Percentiles rank a stretch among this genome's conserved stretches.
These are phyloP conservation scores for Hirundo rustica DNA, from an alignment of 2,797 vertebrate species.

Conservation along the genomic window DNA sequence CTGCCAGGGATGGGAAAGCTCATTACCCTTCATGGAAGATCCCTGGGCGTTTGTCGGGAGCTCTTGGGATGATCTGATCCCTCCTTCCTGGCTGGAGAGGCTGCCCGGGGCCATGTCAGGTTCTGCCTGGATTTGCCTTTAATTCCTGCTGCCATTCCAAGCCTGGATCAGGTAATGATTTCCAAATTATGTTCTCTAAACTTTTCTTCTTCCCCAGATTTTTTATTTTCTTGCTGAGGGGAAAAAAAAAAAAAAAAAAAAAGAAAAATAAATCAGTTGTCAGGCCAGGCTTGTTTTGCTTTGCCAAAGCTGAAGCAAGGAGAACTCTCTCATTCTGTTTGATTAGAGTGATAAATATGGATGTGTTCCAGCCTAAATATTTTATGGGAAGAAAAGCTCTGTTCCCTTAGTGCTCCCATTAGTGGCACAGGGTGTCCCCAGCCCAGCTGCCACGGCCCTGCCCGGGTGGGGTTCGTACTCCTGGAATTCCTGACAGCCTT, in stretches of 20 bases:
- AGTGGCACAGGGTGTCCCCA: background rate
- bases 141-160: background rate
- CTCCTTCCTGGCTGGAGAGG: background rate
- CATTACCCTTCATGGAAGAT: background rate
- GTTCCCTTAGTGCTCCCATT: background rate
- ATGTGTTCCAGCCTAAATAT: constrained; percentile 9
- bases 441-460: background rate
- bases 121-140: background rate
- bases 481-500: background rate
- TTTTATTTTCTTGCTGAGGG: background rate
- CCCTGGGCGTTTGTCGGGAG: background rate
- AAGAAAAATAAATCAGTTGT: background rate
- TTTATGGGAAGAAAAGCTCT: background rate
- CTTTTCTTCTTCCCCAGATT: background rate
- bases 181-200: background rate
- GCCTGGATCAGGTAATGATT: background rate
- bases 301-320: background rate
- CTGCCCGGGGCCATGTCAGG: background rate
- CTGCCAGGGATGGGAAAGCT: fast-evolving
- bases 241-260: background rate
- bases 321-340: constrained; percentile 26
- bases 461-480: fast-evolving
- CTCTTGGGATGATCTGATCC: background rate
- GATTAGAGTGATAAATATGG: constrained; percentile 25
- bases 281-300: background rate